Conservation (phyloP, 2,888 invertebrate species). For the Mesorhabditis sp. region DNA sequence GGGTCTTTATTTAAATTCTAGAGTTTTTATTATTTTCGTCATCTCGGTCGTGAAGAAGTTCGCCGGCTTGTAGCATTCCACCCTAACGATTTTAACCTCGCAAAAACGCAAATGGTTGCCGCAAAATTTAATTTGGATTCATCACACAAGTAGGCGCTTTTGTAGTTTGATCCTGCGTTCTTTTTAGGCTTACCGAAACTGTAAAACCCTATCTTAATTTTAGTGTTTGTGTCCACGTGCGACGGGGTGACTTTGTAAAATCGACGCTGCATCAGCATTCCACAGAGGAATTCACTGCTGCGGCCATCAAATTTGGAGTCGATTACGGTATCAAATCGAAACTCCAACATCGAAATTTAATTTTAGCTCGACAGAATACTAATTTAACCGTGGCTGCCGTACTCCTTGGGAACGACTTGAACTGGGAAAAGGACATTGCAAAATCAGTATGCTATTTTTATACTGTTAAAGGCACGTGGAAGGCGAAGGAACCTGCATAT, state of each 20-base stretch:
- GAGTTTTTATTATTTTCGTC: too few relatives aligned
- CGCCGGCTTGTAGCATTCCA: too few relatives aligned
- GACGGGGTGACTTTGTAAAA: background rate
- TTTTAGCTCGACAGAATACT: background rate
- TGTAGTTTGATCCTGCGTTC: too few relatives aligned
- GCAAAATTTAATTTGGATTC: too few relatives aligned
- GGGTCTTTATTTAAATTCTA: too few relatives aligned
- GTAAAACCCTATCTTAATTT: background rate
- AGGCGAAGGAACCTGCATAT: too few relatives aligned
- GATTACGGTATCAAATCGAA: background rate
- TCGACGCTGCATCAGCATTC: constrained; percentile 2
- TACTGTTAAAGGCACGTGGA: too few relatives aligned
- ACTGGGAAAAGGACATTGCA: background rate
- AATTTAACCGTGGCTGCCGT: background rate
- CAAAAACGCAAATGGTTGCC: too few relatives aligned
- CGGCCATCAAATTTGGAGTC: background rate
- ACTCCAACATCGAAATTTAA: background rate
- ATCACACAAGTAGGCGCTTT: too few relatives aligned
- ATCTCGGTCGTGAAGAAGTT: too few relatives aligned
- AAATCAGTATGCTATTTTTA: background rate
- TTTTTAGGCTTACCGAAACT: too few relatives aligned
- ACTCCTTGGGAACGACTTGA: background rate
- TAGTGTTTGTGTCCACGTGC: constrained; percentile 1
- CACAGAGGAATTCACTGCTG: background rate
- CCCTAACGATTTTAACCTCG: too few relatives aligned